Conservation (phyloP, 2,113 vertebrate species). For the Jaculus jaculus region DNA sequence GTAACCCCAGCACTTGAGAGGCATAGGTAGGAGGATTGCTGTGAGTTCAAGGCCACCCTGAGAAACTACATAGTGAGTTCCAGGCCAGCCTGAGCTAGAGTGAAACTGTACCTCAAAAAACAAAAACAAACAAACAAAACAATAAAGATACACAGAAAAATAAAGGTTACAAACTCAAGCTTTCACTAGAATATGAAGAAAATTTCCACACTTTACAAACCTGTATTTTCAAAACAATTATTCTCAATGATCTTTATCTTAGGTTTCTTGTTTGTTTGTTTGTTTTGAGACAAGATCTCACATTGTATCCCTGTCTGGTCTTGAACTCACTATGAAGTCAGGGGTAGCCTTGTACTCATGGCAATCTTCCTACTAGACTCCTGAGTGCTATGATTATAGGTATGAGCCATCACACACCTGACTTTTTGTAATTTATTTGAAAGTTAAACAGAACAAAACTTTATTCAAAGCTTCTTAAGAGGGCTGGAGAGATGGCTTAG, state of each 20-base stretch:
- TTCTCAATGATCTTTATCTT: neutral
- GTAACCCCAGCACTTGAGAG: too few species aligned
- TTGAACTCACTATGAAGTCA: neutral
- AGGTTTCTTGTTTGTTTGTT: neutral
- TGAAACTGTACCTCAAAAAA: too few species aligned
- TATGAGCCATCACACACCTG: neutral
- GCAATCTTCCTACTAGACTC: neutral
- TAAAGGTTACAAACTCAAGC: neutral
- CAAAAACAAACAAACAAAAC: too few species aligned
- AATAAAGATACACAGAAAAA: too few species aligned
- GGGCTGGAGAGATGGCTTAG: too few species aligned
- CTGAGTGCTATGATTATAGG: neutral
- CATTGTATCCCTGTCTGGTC: neutral
- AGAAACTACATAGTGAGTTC: too few species aligned
- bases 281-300: neutral
- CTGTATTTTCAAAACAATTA: neutral
- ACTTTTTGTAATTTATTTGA: neutral
- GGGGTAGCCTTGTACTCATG: neutral
- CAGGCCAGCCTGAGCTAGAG: too few species aligned
- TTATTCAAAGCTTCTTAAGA: too few species aligned
- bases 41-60: too few species aligned
- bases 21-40: too few species aligned
- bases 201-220: neutral
- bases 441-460: too few species aligned
- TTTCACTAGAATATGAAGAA: conserved; percentile 1